Evolutionary conservation across 1,140 invertebrate species (phyloP).

Genomic region (Megalopta genalis): DNA sequence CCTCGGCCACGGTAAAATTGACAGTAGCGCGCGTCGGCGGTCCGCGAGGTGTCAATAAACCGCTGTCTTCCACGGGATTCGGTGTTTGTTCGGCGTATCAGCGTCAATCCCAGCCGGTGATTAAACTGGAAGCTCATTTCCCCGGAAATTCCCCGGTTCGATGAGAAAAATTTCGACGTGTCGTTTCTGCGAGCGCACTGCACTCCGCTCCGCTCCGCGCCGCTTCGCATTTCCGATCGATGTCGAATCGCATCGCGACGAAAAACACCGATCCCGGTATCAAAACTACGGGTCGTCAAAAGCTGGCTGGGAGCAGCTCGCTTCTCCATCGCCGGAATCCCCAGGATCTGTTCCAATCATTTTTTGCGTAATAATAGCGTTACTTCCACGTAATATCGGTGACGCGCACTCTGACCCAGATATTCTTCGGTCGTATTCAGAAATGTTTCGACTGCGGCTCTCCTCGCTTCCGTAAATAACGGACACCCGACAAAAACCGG

Average conservation of each 20-base stretch:
- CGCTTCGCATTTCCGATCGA: neutral
- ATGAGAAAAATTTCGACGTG: slow-evolving; percentile 14
- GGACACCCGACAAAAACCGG: too few relatives aligned
- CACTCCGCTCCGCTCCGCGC: too few relatives aligned
- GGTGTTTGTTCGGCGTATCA: slow-evolving; percentile 4
- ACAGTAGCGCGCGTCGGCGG: neutral
- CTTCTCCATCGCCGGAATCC: neutral
- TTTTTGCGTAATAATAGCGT: slow-evolving; percentile 29
- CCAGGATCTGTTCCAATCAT: slow-evolving; percentile 12
- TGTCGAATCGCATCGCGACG: neutral
- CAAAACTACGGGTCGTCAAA: neutral
- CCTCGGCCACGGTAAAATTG: neutral
- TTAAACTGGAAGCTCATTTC: slow-evolving; percentile 10
- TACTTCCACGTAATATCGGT: slow-evolving; percentile 12
- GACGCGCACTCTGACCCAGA: slow-evolving; percentile 17
- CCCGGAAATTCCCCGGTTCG: slow-evolving; percentile 1
- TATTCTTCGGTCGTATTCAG: slow-evolving; percentile 14
- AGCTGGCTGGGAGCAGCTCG: too few relatives aligned
- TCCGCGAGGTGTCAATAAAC: neutral
- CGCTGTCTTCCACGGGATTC: neutral
- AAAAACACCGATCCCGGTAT: neutral
- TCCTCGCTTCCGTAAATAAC: too few relatives aligned
- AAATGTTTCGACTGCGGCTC: too few relatives aligned
- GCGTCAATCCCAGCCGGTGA: slow-evolving; percentile 6
- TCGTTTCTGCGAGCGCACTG: neutral